Base-by-base conservation (phyloP, 2,888 invertebrate species). In the Imbricaverruca yamaguchii region DNA sequence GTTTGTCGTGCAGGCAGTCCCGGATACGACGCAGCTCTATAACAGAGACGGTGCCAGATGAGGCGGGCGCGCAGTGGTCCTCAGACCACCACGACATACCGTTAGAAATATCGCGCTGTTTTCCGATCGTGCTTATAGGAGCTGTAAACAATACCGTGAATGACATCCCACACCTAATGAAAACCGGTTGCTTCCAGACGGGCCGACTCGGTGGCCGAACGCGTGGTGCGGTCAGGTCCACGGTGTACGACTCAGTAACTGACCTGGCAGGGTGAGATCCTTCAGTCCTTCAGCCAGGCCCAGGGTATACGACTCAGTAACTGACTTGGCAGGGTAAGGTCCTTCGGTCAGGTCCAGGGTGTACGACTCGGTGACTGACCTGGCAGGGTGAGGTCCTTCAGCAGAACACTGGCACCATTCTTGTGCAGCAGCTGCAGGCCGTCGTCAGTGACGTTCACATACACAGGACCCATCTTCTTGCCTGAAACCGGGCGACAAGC, bases 341-440 rank as follows among this genome's bases (percentile, higher is more conserved):
- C n/a, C n/a, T n/a, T n/a, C 65, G 8, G 65, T 9, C 23, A 65
- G 21, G 12, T 59, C 59, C 65, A 23, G 23, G n/a, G 65, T 23
- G 65, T 10, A 21, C 65, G 23, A 10, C 23, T 4, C 23, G 0
- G 23, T 15, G 12, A 7, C 57, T 79, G 7, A 59, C 79, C 79
- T 57, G 79, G 15, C 13, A 57, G 57, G 18, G 57, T 79, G 13
- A 79, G 79, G n/a, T 79, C 79, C 7, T 11, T 7, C 23, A 79
- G 56, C 25, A 11, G 23, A 23, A 79, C 57, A 4, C 57, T 2
- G 10, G 9, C 6, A 6, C 79, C 79, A 18, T 23, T 57, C 79
- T 79, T 79, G 79, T 23, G 23, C 15, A 79, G n/a, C 56, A 79
- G 57, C 57, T 79, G 79, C 57, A 79, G 79, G 13, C 79, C 79